Base-by-base conservation (phyloP, 2,113 vertebrate genomes). In the Catharus fuscescens region DNA sequence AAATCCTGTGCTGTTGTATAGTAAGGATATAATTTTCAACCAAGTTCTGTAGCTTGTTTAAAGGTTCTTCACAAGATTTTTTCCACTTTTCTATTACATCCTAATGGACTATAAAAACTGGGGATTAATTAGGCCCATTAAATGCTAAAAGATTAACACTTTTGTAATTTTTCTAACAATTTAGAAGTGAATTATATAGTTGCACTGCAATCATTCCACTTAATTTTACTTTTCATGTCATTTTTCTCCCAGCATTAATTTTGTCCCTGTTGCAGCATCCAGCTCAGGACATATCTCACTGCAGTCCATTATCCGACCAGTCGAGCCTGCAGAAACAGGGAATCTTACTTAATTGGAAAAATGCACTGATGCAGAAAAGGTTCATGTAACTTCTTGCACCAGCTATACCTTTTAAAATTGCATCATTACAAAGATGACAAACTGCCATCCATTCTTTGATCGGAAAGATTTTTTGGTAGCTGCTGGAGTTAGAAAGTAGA, bases 301-400 rank as follows among this genome's bases (percentile, higher is more conserved):
- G 81, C 65, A 60, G 76, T 62, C 86, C 72, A 83, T 96, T 94
- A 70, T 92, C 64, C 81, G 91, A 91, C 90, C 87, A 84, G 88
- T 47, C 9, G 0, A 95, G 83, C 81, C 76, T 90, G 86, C n/a
- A 81, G 80, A 86, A 92, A 92, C 66, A 60, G 78, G 67, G 83
- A 74, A 44, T 76, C 53, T 66, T 72, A 48, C 57, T 97, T 97
- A 97, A 96, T 93, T 97, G 86, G 90, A 88, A 96, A 91, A 81
- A 90, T 70, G 79, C 84, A 79, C 53, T 53, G 83, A 65, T 5
- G 72, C 80, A 93, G 86, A 92, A 88, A 91, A 91, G 57, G 71
- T 83, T 42, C 34, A 5, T 24, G 67, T 62, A 79, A 86, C 64
- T 92, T 62, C 54, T 89, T 95, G 66, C 66, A 59, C 48, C 73